Conservation (phyloP, 2,888 invertebrate species). For the Caenorhabditis panamensis region DNA sequence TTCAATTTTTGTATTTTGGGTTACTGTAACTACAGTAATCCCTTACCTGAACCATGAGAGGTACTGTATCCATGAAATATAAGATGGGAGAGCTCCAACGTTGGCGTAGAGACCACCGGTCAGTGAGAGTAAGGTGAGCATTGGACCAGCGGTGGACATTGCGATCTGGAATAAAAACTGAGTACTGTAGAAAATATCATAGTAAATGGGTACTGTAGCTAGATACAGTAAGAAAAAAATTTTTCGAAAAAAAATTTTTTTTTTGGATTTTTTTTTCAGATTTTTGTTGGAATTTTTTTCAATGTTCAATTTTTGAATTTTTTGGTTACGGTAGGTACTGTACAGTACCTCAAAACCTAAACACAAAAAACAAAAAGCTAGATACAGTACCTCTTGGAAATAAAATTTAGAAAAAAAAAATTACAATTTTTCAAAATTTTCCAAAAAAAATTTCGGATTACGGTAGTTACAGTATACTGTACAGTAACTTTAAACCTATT, state of each 20-base stretch:
- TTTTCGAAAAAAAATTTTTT: neutral
- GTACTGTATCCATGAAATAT: slow-evolving; percentile 78
- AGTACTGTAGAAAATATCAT: neutral
- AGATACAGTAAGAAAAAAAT: no score
- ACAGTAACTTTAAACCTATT: no score
- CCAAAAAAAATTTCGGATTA: no score
- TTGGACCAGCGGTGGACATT: slow-evolving; percentile 76
- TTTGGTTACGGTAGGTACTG: no score
- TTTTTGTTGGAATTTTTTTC: neutral
- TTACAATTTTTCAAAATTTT: no score
- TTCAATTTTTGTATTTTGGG: no score
- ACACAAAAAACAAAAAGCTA: no score
- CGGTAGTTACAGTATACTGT: no score
- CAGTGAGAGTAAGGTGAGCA: slow-evolving; percentile 78
- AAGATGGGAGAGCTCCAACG: slow-evolving; percentile 78
- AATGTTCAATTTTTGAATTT: slow-evolving; percentile 4
- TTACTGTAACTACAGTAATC: no score
- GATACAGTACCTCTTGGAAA: no score
- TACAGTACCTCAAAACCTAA: no score
- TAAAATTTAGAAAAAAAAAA: no score
- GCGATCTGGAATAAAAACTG: slow-evolving; percentile 54
- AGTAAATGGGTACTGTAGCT: neutral
- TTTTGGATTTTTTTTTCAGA: neutral
- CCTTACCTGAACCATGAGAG: slow-evolving; percentile 73
- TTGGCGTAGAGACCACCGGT: slow-evolving; percentile 81